Evolutionary conservation across 2,113 vertebrate genomes (phyloP).

Genomic region (Cervus canadensis): DNA sequence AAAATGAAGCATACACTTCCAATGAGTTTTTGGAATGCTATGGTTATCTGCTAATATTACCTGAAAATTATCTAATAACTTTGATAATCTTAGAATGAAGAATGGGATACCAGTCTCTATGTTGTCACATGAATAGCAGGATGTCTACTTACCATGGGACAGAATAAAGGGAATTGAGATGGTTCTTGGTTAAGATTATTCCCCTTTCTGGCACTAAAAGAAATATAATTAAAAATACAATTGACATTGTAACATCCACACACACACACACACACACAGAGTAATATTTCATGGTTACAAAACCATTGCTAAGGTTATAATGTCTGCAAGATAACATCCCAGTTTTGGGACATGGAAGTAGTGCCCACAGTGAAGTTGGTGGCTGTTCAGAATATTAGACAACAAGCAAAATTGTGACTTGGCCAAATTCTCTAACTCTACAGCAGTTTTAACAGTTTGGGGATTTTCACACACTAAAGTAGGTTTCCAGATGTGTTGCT

Average conservation of each 20-base stretch:
- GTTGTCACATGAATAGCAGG: not conserved
- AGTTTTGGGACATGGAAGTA: not conserved
- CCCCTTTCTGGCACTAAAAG: not conserved
- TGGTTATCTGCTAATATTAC: not conserved
- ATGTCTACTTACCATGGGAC: not conserved
- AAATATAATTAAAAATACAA: conserved; percentile 4
- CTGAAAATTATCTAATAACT: not conserved
- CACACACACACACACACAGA: not conserved
- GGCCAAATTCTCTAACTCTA: not conserved
- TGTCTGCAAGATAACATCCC: not conserved
- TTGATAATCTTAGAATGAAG: not conserved
- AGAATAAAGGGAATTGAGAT: not conserved
- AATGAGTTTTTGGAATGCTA: not conserved
- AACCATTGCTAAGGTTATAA: not conserved
- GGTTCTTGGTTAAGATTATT: conserved; percentile 1
- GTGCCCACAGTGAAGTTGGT: not conserved
- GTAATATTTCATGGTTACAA: not conserved
- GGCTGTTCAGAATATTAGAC: not conserved
- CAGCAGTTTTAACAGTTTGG: not conserved
- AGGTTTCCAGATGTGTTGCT: not conserved
- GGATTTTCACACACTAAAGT: not conserved
- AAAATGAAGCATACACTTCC: not conserved
- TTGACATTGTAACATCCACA: not conserved
- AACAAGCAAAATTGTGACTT: not conserved
- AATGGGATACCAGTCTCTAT: not conserved